phyloP scores from a whole-genome alignment of 2,888 invertebrate species.

The Plutella xylostella region DNA sequence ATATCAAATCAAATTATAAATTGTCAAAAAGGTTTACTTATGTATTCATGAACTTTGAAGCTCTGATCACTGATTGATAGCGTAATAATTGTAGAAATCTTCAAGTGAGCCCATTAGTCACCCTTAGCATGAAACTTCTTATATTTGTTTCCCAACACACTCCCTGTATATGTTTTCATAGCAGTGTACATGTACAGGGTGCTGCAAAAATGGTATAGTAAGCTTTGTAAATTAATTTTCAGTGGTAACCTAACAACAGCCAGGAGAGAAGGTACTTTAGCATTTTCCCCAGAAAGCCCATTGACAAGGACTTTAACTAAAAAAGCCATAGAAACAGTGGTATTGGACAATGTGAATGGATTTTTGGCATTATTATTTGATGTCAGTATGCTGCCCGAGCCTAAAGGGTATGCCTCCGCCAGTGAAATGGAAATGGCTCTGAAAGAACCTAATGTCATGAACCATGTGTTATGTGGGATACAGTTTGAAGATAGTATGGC shows the following conservation, averaged over 20 bases:
- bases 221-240: too few species aligned
- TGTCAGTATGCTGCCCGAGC: slow-evolving; percentile 42
- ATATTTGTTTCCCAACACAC: too few species aligned
- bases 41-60: too few species aligned
- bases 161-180: too few species aligned
- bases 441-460: slow-evolving; percentile 53
- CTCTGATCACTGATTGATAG: too few species aligned
- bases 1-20: too few species aligned
- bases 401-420: slow-evolving; percentile 50
- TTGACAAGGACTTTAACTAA: slow-evolving; percentile 45
- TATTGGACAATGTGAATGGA: slow-evolving; percentile 49
- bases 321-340: slow-evolving; percentile 50
- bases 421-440: slow-evolving; percentile 44
- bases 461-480: slow-evolving; percentile 52
- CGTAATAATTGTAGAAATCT: too few species aligned
- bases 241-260: slow-evolving; percentile 50
- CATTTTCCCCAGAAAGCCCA: slow-evolving; percentile 56
- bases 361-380: slow-evolving; percentile 45
- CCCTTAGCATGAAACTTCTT: too few species aligned
- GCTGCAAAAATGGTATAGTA: too few species aligned
- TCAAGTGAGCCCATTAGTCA: too few species aligned
- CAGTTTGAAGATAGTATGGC: slow-evolving; percentile 56
- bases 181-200: too few species aligned
- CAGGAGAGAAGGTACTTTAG: slow-evolving; percentile 46
- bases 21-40: too few species aligned